These are phyloP conservation scores for Enteromius afrohamiltoni DNA, from an alignment of 2,797 vertebrate species.

Conservation along the genomic window DNA sequence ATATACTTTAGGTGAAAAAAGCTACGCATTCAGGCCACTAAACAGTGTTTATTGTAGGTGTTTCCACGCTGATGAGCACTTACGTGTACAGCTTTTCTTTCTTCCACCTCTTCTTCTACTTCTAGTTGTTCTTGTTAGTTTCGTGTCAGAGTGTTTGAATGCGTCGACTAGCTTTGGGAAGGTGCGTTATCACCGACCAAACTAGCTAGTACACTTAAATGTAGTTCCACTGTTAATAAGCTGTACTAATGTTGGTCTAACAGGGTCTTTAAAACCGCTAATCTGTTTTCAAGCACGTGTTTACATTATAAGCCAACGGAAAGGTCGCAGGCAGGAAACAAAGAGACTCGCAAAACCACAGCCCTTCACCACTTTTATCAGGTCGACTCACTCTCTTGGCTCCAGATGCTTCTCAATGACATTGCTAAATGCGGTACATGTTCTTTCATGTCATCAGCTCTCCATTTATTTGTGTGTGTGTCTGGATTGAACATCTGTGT, in stretches of 20 bases:
- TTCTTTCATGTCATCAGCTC: conserved; percentile 38
- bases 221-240: conserved; percentile 64
- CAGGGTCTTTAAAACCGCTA: conserved; percentile 62
- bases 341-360: neutral
- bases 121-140: conserved; percentile 49
- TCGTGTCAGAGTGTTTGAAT: conserved; percentile 68
- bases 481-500: conserved; percentile 71
- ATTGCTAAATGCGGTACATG: conserved; percentile 40
- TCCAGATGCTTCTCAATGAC: conserved; percentile 43
- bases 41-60: conserved; percentile 77
- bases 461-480: conserved; percentile 44
- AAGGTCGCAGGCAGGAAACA: conserved; percentile 36
- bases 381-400: neutral
- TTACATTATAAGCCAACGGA: conserved; percentile 52
- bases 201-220: conserved; percentile 65
- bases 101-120: conserved; percentile 56
- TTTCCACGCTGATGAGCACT: conserved; percentile 77
- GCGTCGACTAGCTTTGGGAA: conserved; percentile 55
- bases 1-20: conserved; percentile 60
- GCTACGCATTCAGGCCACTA: conserved; percentile 67
- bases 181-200: conserved; percentile 50
- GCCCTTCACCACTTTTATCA: conserved; percentile 9
- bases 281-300: conserved; percentile 57
- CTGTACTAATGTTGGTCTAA: conserved; percentile 64
- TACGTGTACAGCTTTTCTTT: conserved; percentile 79